Evolutionary conservation across 2,113 vertebrate species (phyloP), one percentile per base, ranked within the genome.

Genomic region (Hydrochoerus hydrochaeris): DNA sequence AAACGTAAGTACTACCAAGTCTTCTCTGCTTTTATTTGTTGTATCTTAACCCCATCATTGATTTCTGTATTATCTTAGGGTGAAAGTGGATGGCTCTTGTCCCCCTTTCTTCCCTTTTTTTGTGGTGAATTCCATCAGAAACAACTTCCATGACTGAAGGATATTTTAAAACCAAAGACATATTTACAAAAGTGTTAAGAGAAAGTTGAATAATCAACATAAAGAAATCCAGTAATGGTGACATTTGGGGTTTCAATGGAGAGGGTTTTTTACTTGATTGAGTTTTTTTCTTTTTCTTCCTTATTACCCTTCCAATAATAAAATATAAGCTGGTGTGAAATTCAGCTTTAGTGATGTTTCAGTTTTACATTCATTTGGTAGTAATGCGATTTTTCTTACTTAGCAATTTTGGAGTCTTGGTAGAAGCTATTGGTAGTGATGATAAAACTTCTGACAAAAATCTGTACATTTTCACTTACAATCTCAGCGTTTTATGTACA

Each of bases 1-100:
- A 87, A 89, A 84, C 44, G 81, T 84, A 92, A 92, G 52, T 89
- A 94, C 95, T 89, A 89, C 19, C 58, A 22, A 16, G 5, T 90
- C 0, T 67, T 38, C 16, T 62, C 17, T 86, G 83, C 30, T 89
- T 93, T 80, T 57, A 58, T 83, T 96, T 82, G 3, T 38, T 91
- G 62, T 75, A 63, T 10, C 35, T 75, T 80, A 57, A 35, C 35
- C 22, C 28, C 13, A 35, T 54, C 41, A 89, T 83, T 91, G 71
- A 57, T 4, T 12, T 86, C 44, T 3, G 9, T 86, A 1, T 65
- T 86, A 73, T 95, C 26, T 20, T 83, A 28, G 28, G 49, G 2
- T 7, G 9, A 30, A 97, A 83, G 10, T 65, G 1, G 2, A 67
- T 91, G 35, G 57, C 12, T 11, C 30, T 7, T 28, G 24, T 46